phyloP scores from a whole-genome alignment of 2,888 invertebrate genomes.

The Clanis bilineata region DNA sequence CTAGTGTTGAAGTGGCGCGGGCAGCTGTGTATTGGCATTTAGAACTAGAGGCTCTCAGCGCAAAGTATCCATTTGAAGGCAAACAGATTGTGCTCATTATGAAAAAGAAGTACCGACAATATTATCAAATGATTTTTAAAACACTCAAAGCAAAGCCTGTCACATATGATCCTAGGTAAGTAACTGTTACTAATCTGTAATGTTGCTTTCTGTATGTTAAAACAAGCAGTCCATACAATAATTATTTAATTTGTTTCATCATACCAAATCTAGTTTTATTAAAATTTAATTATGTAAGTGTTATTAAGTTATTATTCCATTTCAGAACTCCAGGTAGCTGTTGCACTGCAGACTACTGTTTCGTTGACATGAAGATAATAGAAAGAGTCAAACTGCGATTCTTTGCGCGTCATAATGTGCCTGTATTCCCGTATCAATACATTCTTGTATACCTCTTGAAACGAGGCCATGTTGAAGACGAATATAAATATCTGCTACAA shows the following conservation, averaged over 20 bases:
- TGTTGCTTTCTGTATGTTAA: neutral
- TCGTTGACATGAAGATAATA: slow-evolving; percentile 76
- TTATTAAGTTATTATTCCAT: neutral
- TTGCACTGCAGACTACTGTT: slow-evolving; percentile 74
- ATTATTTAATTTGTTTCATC: too few relatives aligned
- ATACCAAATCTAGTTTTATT: too few relatives aligned
- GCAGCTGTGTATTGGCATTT: slow-evolving; percentile 73
- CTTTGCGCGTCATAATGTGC: slow-evolving; percentile 73
- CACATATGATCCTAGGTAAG: slow-evolving; percentile 73
- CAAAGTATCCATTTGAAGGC: slow-evolving; percentile 70
- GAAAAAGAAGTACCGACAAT: slow-evolving; percentile 76
- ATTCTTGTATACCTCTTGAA: slow-evolving; percentile 69
- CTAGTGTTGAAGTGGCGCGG: slow-evolving; percentile 71
- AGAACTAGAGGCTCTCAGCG: slow-evolving; percentile 54
- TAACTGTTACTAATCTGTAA: neutral
- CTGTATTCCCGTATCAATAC: slow-evolving; percentile 75
- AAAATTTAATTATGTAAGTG: too few relatives aligned
- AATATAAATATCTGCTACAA: slow-evolving; percentile 71
- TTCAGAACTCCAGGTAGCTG: slow-evolving; percentile 75
- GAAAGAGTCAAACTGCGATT: slow-evolving; percentile 71
- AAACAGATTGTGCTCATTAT: slow-evolving; percentile 75
- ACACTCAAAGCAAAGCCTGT: slow-evolving; percentile 71
- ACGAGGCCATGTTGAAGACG: slow-evolving; percentile 64
- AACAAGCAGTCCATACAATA: too few relatives aligned
- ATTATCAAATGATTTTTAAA: slow-evolving; percentile 77